A percentile compares a stretch with the other conserved stretches of the same genome.
These are phyloP conservation scores for Sebastes matsubarae DNA, from an alignment of 2,797 vertebrate genomes.

Conservation along the genomic window DNA sequence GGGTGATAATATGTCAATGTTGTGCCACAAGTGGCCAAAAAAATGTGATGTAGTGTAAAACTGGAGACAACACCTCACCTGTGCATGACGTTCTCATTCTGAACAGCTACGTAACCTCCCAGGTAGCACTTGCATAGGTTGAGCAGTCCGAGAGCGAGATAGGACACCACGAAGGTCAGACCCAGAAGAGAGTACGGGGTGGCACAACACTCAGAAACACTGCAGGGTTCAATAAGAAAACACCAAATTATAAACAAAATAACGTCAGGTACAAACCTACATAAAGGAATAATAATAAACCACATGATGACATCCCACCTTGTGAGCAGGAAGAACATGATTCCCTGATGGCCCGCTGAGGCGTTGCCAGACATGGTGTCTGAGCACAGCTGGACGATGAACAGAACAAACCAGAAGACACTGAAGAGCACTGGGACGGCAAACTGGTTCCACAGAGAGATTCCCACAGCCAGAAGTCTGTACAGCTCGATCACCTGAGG, in stretches of 20 bases:
- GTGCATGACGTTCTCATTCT: constrained; percentile 91
- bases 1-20: neutral
- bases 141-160: constrained; percentile 87
- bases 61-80: constrained; percentile 75
- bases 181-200: constrained; percentile 90
- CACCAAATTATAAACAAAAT: neutral
- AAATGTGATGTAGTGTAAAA: neutral
- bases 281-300: neutral
- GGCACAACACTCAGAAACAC: constrained; percentile 89
- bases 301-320: constrained; percentile 72
- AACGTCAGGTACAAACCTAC: neutral
- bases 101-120: constrained; percentile 84
- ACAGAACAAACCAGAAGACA: constrained; percentile 89
- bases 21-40: neutral
- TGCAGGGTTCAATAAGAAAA: constrained; percentile 41
- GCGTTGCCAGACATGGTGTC: constrained; percentile 61
- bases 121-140: constrained; percentile 90
- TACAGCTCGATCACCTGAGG: constrained; percentile 83
- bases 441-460: constrained; percentile 88
- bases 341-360: constrained; percentile 79
- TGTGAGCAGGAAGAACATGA: constrained; percentile 85
- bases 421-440: constrained; percentile 88
- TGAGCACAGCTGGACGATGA: constrained; percentile 82
- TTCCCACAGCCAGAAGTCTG: constrained; percentile 82
- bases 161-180: constrained; percentile 90